Percentiles rank a stretch among this genome's conserved stretches.
These are phyloP conservation scores for Ophion ellenae DNA, from an alignment of 2,888 invertebrate genomes.

Conservation along the genomic window DNA sequence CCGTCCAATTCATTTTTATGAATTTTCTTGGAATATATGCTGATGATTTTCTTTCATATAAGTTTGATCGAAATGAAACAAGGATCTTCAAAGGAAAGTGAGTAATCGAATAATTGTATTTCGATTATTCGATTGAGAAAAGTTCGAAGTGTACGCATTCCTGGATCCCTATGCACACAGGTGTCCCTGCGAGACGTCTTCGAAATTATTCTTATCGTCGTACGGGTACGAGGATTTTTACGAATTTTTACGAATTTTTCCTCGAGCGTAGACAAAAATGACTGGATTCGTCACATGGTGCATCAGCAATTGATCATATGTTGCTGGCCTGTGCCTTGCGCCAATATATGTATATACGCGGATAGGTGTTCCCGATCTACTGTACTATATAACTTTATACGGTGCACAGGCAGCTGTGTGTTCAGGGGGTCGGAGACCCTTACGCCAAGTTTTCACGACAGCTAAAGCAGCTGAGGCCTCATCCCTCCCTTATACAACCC, in stretches of 20 bases:
- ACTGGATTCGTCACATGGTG: constrained; percentile 46
- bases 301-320: constrained; percentile 60
- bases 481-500: constrained; percentile 30
- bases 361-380: constrained; percentile 48
- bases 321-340: constrained; percentile 43
- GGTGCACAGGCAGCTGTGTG: constrained; percentile 73
- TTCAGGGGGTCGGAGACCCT: constrained; percentile 77
- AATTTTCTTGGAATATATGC: no score
- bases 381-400: constrained; percentile 42
- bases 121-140: no score
- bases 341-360: constrained; percentile 27
- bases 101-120: no score
- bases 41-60: no score
- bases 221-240: constrained; percentile 1
- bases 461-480: constrained; percentile 64
- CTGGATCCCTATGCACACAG: constrained; percentile 15
- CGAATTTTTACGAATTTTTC: not conserved
- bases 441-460: constrained; percentile 71
- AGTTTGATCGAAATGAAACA: no score
- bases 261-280: not conserved
- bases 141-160: constrained; percentile 6
- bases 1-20: no score
- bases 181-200: constrained; percentile 22
- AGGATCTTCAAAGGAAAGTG: no score
- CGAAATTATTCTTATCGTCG: not conserved